These are phyloP conservation scores for Coenonympha glycerion DNA, from an alignment of 2,888 invertebrate genomes.

Conservation along the genomic window DNA sequence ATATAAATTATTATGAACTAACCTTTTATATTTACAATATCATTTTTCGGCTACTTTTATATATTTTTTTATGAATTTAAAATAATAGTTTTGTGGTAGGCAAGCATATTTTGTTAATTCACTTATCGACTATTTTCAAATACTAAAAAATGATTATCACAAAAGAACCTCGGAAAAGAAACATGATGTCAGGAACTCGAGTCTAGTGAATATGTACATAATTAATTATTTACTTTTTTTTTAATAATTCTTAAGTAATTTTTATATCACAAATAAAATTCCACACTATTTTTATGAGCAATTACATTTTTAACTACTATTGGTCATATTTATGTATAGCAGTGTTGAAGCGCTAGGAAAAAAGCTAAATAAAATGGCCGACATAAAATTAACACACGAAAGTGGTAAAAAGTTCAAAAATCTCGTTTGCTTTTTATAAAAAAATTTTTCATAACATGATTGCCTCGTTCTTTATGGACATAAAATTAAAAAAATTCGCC, in stretches of 20 bases:
- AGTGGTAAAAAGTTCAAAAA: neutral
- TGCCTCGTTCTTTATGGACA: neutral
- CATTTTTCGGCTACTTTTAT: slow-evolving; percentile 60
- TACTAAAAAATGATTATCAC: slow-evolving; percentile 35
- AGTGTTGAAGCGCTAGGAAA: slow-evolving; percentile 25
- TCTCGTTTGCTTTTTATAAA: too few species aligned
- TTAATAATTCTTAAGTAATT: slow-evolving; percentile 42
- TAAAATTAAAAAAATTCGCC: neutral
- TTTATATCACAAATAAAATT: slow-evolving; percentile 70
- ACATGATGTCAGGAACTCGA: slow-evolving; percentile 48
- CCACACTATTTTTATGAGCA: slow-evolving; percentile 68
- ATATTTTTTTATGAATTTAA: slow-evolving; percentile 40
- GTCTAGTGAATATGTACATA: slow-evolving; percentile 52
- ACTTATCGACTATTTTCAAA: slow-evolving; percentile 38
- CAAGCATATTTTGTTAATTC: slow-evolving; percentile 59
- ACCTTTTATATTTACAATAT: slow-evolving; percentile 70
- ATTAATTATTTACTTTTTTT: slow-evolving; percentile 7
- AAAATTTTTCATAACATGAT: too few species aligned
- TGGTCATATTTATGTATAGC: slow-evolving; percentile 54
- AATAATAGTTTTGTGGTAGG: slow-evolving; percentile 52
- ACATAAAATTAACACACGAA: neutral
- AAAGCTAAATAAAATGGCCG: slow-evolving; percentile 7
- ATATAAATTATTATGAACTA: slow-evolving; percentile 62
- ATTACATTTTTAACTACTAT: slow-evolving; percentile 60
- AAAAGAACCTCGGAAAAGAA: slow-evolving; percentile 36